phyloP scores from a whole-genome alignment of 2,113 vertebrate genomes.

The Tauraco erythrolophus region DNA sequence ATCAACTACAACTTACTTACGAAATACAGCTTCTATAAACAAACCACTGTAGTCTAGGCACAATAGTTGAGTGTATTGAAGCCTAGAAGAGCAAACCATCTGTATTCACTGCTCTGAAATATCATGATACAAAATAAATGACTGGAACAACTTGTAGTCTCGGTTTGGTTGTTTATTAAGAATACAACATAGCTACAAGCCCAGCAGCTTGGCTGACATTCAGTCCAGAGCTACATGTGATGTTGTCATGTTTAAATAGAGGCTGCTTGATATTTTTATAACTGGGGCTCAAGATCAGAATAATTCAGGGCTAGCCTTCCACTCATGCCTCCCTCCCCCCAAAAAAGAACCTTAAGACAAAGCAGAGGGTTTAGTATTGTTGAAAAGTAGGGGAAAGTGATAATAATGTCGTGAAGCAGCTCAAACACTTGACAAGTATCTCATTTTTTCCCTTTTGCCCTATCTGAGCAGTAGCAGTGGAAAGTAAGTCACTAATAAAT shows the following conservation, averaged over 20 bases:
- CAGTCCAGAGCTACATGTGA: neutral
- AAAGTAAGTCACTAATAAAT: neutral
- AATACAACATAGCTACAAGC: neutral
- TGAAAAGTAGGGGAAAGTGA: neutral
- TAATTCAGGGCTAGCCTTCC: neutral
- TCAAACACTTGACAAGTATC: neutral
- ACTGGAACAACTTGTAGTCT: slow-evolving; percentile 2
- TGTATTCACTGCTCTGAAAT: slow-evolving; percentile 52
- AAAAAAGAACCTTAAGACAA: neutral
- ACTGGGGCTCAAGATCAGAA: neutral
- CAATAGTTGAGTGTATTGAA: slow-evolving; percentile 41
- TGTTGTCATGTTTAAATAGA: neutral
- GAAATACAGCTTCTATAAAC: slow-evolving; percentile 56
- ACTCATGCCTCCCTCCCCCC: neutral
- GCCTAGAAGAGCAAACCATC: slow-evolving; percentile 52
- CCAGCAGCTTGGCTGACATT: neutral
- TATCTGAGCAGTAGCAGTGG: neutral
- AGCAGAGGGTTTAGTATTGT: neutral
- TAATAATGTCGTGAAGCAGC: neutral
- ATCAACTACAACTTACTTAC: slow-evolving; percentile 40
- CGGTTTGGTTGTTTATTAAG: neutral
- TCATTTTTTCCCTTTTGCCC: neutral
- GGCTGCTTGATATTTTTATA: neutral
- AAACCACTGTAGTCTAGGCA: slow-evolving; percentile 56
- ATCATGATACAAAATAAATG: slow-evolving; percentile 52